Conservation (phyloP, 2,888 invertebrate species). For the Taphrorychus bicolor region DNA sequence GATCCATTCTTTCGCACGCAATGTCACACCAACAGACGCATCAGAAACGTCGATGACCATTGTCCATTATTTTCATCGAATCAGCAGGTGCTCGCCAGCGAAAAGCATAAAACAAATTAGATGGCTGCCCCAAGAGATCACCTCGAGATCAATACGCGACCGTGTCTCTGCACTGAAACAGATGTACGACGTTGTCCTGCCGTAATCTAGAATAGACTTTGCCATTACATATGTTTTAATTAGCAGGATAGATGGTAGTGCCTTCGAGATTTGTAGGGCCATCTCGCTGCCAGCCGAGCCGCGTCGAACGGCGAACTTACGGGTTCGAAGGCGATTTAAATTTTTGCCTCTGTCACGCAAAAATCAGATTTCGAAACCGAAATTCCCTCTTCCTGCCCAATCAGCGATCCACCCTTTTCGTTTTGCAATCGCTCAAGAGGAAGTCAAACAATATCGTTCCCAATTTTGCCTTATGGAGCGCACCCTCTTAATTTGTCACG, state of each 20-base stretch:
- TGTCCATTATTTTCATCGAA: background rate
- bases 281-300: slow-evolving; percentile 37
- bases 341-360: too few species aligned
- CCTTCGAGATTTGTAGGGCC: slow-evolving; percentile 55
- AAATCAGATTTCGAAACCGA: background rate
- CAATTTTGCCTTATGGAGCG: slow-evolving; percentile 51
- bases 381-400: background rate
- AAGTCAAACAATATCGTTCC: slow-evolving; percentile 56
- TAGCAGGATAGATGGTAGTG: slow-evolving; percentile 58
- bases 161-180: slow-evolving; percentile 44
- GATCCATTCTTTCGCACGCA: too few species aligned
- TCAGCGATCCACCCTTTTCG: background rate
- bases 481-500: slow-evolving; percentile 58
- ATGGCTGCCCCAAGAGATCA: slow-evolving; percentile 25
- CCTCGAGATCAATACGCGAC: slow-evolving; percentile 35
- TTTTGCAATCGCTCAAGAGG: slow-evolving; percentile 40
- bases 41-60: background rate
- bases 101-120: slow-evolving; percentile 10
- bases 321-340: slow-evolving; percentile 24
- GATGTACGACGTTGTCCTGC: slow-evolving; percentile 50
- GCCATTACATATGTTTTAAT: slow-evolving; percentile 60
- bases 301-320: slow-evolving; percentile 19
- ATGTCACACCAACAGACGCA: too few species aligned
- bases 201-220: slow-evolving; percentile 47
- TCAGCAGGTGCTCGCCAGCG: background rate